These are phyloP conservation scores for Micropterix aruncella DNA, from an alignment of 2,888 invertebrate species.

Conservation along the genomic window DNA sequence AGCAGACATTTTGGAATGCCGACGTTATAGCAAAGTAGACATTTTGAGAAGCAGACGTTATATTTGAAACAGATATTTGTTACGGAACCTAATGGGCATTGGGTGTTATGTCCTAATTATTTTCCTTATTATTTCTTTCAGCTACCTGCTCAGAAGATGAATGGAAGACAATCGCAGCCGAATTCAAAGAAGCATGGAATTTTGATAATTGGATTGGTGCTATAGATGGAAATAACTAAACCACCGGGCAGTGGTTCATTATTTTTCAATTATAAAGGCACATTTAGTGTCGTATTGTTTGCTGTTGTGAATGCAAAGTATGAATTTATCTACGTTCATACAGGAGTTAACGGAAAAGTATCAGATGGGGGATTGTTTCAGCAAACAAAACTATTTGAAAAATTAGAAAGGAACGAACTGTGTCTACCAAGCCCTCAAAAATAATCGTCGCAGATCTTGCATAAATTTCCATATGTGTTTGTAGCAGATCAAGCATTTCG, in stretches of 20 bases:
- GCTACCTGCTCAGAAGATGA: no score
- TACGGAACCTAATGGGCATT: no score
- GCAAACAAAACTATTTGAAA: slow-evolving; percentile 7
- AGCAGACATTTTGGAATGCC: no score
- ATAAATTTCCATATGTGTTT: neutral
- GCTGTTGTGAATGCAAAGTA: slow-evolving; percentile 13
- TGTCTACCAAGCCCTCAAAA: neutral
- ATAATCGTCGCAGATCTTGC: neutral
- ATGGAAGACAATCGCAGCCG: no score
- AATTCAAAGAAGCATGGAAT: slow-evolving; percentile 11
- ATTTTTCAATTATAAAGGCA: slow-evolving; percentile 11
- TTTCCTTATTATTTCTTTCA: no score
- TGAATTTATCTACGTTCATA: slow-evolving; percentile 12
- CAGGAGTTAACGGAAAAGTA: slow-evolving; percentile 10
- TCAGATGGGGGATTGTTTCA: slow-evolving; percentile 11
- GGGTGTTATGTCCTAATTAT: no score
- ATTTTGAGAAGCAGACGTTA: no score
- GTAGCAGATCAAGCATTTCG: neutral
- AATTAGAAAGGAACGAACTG: neutral
- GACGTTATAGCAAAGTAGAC: no score
- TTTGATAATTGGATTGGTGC: slow-evolving; percentile 12
- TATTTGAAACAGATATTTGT: no score
- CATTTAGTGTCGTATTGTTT: slow-evolving; percentile 10
- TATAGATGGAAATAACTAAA: slow-evolving; percentile 11
- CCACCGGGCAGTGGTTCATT: slow-evolving; percentile 9